Evolutionary conservation across 2,113 vertebrate genomes (phyloP).

Genomic region (Aphyosemion australe): DNA sequence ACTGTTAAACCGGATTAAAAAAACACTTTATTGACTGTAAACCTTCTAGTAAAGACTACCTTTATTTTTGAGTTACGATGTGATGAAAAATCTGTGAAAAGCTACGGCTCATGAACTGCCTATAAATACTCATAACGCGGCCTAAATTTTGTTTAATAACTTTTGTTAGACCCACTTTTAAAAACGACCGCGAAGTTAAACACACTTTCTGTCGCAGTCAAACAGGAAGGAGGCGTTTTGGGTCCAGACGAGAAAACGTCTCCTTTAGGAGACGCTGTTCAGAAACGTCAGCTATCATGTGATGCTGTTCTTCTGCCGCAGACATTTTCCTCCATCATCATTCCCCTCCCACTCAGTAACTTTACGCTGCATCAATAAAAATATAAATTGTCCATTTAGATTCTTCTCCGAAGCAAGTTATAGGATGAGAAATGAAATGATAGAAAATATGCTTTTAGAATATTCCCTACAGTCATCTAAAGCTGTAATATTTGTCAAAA

Average conservation of each 20-base stretch:
- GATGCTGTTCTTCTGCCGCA: too few species aligned
- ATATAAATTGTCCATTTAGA: too few species aligned
- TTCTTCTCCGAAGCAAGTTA: too few species aligned
- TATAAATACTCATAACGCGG: constrained; percentile 61
- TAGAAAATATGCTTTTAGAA: too few species aligned
- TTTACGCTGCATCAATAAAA: too few species aligned
- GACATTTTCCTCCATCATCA: too few species aligned
- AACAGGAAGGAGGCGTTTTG: constrained; percentile 3
- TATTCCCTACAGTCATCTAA: too few species aligned
- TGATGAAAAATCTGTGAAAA: constrained; percentile 70
- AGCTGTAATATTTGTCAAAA: neutral
- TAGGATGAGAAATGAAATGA: neutral
- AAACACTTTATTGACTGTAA: constrained; percentile 69
- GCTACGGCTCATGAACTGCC: constrained; percentile 58
- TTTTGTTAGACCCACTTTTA: constrained; percentile 59
- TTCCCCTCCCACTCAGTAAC: too few species aligned
- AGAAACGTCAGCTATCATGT: neutral
- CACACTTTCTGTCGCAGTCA: constrained; percentile 36
- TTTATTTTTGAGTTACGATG: constrained; percentile 72
- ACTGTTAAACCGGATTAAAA: constrained; percentile 67
- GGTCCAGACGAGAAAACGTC: neutral
- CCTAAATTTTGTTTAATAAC: constrained; percentile 33
- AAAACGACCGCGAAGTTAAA: constrained; percentile 40
- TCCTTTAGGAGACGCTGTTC: too few species aligned
- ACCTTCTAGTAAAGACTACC: constrained; percentile 66